A percentile compares a stretch with the other conserved stretches of the same genome.
Evolutionary conservation across 2,797 vertebrate genomes (phyloP).

Genomic region (Phrynocephalus forsythii): DNA sequence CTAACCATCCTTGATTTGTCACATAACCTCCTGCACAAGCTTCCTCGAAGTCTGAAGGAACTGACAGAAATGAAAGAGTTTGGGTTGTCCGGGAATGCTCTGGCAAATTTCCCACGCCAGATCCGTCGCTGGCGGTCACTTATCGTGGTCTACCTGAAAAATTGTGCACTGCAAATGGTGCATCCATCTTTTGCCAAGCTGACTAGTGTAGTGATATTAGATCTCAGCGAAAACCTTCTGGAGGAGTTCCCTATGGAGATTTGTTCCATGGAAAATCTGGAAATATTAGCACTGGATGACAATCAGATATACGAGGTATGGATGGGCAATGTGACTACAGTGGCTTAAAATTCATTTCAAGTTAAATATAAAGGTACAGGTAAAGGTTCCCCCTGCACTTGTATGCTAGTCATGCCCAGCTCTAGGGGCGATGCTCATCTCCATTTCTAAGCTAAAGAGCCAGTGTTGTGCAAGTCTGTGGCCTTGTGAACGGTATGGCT

Average conservation of each 20-base stretch:
- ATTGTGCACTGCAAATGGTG: not conserved
- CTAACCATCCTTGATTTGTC: conserved; percentile 66
- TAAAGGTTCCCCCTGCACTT: too few species aligned
- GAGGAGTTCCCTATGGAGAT: conserved; percentile 53
- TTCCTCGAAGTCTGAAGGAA: conserved; percentile 47
- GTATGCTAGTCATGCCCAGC: too few species aligned
- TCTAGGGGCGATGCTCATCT: too few species aligned
- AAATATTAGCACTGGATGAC: conserved; percentile 71
- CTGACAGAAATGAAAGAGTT: conserved; percentile 49
- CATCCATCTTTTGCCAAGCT: conserved; percentile 50
- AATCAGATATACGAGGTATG: conserved; percentile 73
- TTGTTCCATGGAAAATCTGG: conserved; percentile 62
- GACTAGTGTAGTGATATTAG: conserved; percentile 43
- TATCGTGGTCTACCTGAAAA: conserved; percentile 51
- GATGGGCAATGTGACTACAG: not conserved
- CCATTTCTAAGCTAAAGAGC: too few species aligned
- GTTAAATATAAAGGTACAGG: too few species aligned
- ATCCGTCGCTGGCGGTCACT: conserved; percentile 45
- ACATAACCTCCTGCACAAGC: conserved; percentile 50
- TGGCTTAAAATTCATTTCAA: not conserved
- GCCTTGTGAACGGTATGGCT: too few species aligned
- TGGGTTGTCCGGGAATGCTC: conserved; percentile 57
- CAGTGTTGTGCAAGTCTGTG: too few species aligned
- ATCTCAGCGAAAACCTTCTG: conserved; percentile 72
- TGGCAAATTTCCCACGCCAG: conserved; percentile 59